Evolutionary conservation across 2,888 invertebrate genomes (phyloP).

Genomic region (Caenorhabditis japonica): DNA sequence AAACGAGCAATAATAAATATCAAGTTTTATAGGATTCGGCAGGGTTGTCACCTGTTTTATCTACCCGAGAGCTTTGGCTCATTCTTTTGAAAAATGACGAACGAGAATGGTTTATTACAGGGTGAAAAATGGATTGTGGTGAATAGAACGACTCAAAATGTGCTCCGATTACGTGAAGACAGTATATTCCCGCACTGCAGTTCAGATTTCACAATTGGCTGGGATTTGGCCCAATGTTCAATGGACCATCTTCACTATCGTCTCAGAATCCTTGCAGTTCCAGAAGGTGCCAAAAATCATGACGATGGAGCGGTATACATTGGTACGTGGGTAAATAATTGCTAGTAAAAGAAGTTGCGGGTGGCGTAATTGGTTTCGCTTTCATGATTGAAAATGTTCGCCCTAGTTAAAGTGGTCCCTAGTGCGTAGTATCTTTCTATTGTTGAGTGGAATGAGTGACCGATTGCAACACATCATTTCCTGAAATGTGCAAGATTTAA

Average conservation of each 20-base stretch:
- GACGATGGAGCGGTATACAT: constrained; percentile 61
- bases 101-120: constrained; percentile 34
- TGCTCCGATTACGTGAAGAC: constrained; percentile 58
- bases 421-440: constrained; percentile 44
- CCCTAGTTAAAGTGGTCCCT: constrained; percentile 52
- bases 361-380: constrained; percentile 44
- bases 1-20: constrained; percentile 53
- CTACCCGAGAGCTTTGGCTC: constrained; percentile 3
- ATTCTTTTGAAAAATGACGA: too few relatives aligned
- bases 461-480: constrained; percentile 49
- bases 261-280: constrained; percentile 65
- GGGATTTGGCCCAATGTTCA: constrained; percentile 62
- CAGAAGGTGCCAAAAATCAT: constrained; percentile 59
- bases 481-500: constrained; percentile 49
- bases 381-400: constrained; percentile 48
- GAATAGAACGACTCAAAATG: constrained; percentile 52
- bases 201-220: constrained; percentile 63
- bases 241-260: constrained; percentile 61
- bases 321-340: constrained; percentile 35
- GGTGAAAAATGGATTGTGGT: constrained; percentile 53
- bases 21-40: constrained; percentile 38
- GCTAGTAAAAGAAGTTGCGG: neutral
- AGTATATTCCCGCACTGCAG: constrained; percentile 71
- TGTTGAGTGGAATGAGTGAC: constrained; percentile 37
- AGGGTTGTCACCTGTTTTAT: constrained; percentile 6